Evolutionary conservation across 2,888 invertebrate genomes (phyloP).

Genomic region (Pecten maximus): DNA sequence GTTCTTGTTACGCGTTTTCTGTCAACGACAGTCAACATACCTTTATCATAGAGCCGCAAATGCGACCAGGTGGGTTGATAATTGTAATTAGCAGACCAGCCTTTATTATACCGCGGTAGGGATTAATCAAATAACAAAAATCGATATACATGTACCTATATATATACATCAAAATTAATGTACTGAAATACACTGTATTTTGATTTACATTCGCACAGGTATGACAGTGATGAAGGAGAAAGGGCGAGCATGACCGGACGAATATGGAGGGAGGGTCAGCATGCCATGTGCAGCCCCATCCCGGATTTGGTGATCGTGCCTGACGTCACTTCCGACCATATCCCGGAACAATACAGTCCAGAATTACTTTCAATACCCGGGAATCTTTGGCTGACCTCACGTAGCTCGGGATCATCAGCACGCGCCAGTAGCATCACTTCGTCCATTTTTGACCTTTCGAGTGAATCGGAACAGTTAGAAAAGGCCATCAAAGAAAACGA

Average conservation of each 20-base stretch:
- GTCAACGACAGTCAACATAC: no score
- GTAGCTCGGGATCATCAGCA: slow-evolving; percentile 55
- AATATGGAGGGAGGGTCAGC: slow-evolving; percentile 19
- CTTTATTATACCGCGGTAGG: not conserved
- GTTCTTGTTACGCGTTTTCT: no score
- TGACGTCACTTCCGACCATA: slow-evolving; percentile 48
- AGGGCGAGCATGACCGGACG: not conserved
- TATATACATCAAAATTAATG: not conserved
- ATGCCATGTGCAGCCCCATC: slow-evolving; percentile 46
- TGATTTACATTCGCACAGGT: not conserved
- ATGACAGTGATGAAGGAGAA: slow-evolving; percentile 12
- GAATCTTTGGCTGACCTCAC: slow-evolving; percentile 52
- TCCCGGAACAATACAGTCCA: slow-evolving; percentile 44
- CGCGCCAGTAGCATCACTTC: slow-evolving; percentile 82
- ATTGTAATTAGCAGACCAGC: not conserved
- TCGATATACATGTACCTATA: not conserved
- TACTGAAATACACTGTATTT: not conserved
- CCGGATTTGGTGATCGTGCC: slow-evolving; percentile 55
- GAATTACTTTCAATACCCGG: slow-evolving; percentile 52
- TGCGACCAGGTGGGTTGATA: not conserved
- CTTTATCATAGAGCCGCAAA: not conserved
- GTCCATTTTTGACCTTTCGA: slow-evolving; percentile 83
- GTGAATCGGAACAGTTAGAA: slow-evolving; percentile 84
- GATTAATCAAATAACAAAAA: not conserved
- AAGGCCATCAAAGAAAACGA: slow-evolving; percentile 84